Evolutionary conservation across 1,140 invertebrate species (phyloP), one percentile per base, ranked within the genome.

Genomic region (Cryptotermes secundus): DNA sequence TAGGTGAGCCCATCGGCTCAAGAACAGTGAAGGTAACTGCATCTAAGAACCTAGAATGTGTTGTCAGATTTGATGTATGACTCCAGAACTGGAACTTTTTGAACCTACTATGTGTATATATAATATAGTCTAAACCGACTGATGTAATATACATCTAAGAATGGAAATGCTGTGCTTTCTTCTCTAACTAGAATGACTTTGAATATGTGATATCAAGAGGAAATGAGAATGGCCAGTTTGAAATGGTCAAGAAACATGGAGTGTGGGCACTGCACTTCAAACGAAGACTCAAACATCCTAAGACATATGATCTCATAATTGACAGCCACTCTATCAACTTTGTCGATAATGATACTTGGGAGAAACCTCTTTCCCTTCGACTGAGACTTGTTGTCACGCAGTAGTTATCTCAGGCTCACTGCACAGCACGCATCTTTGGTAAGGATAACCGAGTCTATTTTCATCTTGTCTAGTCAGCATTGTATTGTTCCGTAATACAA

Each of bases 191-290:
- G 89, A 90, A 92, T 83, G 92, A 93, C 83, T 92, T 95, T 86
- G 90, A 92, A 45, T 96, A 96, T 88, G 89, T 88, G 59, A 94
- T 96, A 59, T 89, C 90, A 0, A 90, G 90, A 81, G 94, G 94
- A 72, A 95, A 95, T 88, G 92, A 94, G 83, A 88, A 91, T 2
- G 90, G 91, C n/a, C 89, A 92, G 36, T 95, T 96, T 87, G 92
- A 94, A 85, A 90, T 96, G 86, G 88, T 91, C n/a, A 90, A 92
- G 83, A 92, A 92, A 81, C 91, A 93, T 84, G 93, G 92, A 26
- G 89, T 95, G 3, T 93, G 92, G 90, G 90, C 92, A 3, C 87
- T 95, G 7, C 93, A 94, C 87, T 94, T 94, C 89, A 90, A 89
- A 42, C 90, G 90, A 84, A 90, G 93, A 81, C 87, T 94, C 3